Evolutionary conservation across 2,113 vertebrate genomes (phyloP), one percentile per base, ranked within the genome.

Genomic region (Cynocephalus volans): DNA sequence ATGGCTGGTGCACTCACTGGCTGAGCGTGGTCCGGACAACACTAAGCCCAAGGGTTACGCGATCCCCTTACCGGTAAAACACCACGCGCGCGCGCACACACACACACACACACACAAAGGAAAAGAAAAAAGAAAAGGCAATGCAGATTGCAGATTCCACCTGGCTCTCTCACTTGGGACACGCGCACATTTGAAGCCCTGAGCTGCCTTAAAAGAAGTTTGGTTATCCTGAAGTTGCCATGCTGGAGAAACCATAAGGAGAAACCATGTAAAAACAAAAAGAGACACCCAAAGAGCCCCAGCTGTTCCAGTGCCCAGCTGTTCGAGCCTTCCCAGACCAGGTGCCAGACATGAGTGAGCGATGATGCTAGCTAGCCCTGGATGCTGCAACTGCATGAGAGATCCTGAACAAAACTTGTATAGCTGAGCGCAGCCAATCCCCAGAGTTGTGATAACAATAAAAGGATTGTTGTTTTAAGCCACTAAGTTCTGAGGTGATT

Each of bases 141-240:
- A 41, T 41, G 41, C 41, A 41, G 41, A 70, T 67, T 94, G 36
- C 13, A 52, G 41, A 70, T 67, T 93, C 60, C 31, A 85, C 24
- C 26, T 54, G 64, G 15, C 36, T 69, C 1, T 88, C 58, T 91
- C 65, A 31, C 26, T 65, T 19, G 54, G 60, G 41, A 72, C 33
- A 58, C 24, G 10, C 41, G n/a, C 19, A 54, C 11, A 31, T 88
- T 69, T 67, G 45, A 92, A 76, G 54, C 28, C 80, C 26, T n/a
- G 77, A 79, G 36, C 19, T 28, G 9, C 54, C 72, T 50, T 90
- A 58, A 75, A 88, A 84, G 76, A 96, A 93, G n/a, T 92, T 45
- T 69, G 70, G 54, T 85, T 70, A 36, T 52, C 4, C 6, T 50
- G 48, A 95, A 64, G 50, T 41, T 94, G n/a, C 58, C 41, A 9